Evolutionary conservation across 1,140 invertebrate species (phyloP).

Genomic region (Drosophila lacteicornis): DNA sequence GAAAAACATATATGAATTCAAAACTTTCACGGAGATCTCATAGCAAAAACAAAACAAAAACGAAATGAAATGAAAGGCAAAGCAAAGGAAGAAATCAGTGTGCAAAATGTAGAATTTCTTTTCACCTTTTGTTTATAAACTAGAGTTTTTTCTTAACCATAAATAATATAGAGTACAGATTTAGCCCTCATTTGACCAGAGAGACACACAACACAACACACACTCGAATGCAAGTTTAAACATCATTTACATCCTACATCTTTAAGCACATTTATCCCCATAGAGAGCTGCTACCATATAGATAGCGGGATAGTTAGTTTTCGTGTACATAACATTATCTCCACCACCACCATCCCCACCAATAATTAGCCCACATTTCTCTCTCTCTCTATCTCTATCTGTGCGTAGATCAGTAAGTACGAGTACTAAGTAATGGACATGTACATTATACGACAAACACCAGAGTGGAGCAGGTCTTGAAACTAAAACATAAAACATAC

Average conservation of each 20-base stretch:
- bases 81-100: conserved; percentile 27
- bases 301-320: conserved; percentile 26
- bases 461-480: conserved; percentile 30
- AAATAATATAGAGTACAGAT: conserved; percentile 41
- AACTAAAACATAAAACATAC: conserved; percentile 7
- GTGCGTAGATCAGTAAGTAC: conserved; percentile 30
- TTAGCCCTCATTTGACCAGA: conserved; percentile 30
- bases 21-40: conserved; percentile 84
- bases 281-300: conserved; percentile 4
- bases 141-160: conserved; percentile 57
- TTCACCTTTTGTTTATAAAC: conserved; percentile 70
- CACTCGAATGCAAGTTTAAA: conserved; percentile 33
- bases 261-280: conserved; percentile 28
- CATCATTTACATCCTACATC: conserved; percentile 29
- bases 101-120: conserved; percentile 56
- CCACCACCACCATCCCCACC: conserved; percentile 27
- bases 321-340: conserved; percentile 52
- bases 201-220: conserved; percentile 10
- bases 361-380: conserved; percentile 39
- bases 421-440: conserved; percentile 41
- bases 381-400: conserved; percentile 5
- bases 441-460: conserved; percentile 43
- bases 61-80: conserved; percentile 47
- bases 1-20: conserved; percentile 76
- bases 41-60: conserved; percentile 68